phyloP scores from a whole-genome alignment of 2,797 vertebrate species.

The Sebastes oblongus region DNA sequence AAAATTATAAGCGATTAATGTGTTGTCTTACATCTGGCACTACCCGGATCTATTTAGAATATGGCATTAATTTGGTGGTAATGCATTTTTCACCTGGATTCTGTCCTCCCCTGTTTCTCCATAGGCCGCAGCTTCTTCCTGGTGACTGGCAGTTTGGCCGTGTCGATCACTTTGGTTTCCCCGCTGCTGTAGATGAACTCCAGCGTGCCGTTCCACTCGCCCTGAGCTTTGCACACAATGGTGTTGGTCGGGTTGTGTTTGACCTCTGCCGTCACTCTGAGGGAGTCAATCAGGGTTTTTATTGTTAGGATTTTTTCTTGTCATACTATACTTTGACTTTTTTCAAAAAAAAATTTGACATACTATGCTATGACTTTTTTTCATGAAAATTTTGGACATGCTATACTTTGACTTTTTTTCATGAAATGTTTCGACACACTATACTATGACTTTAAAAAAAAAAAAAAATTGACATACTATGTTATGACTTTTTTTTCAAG shows the following conservation, averaged over 20 bases:
- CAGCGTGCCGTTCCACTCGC: constrained; percentile 94
- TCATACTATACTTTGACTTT: too few species aligned
- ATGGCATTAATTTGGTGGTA: accelerated
- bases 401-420: too few species aligned
- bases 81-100: constrained; percentile 84
- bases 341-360: too few species aligned
- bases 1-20: too few species aligned
- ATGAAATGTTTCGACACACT: too few species aligned
- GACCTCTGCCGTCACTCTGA: constrained; percentile 93
- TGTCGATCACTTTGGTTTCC: constrained; percentile 94
- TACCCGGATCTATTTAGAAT: accelerated
- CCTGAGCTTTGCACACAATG: constrained; percentile 93
- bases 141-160: constrained; percentile 85
- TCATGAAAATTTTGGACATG: too few species aligned
- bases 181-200: constrained; percentile 94
- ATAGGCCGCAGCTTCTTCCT: constrained; percentile 89
- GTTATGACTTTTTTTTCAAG: not conserved
- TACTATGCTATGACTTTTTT: too few species aligned
- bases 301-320: not conserved
- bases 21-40: too few species aligned
- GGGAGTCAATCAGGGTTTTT: not conserved
- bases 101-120: constrained; percentile 87
- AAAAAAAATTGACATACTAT: too few species aligned
- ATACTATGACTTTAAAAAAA: too few species aligned
- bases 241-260: constrained; percentile 92